A percentile compares a stretch with the other conserved stretches of the same genome.
Conservation (phyloP, 64 coral and sea anemone genomes). For the Stichodactyla mertensii region DNA sequence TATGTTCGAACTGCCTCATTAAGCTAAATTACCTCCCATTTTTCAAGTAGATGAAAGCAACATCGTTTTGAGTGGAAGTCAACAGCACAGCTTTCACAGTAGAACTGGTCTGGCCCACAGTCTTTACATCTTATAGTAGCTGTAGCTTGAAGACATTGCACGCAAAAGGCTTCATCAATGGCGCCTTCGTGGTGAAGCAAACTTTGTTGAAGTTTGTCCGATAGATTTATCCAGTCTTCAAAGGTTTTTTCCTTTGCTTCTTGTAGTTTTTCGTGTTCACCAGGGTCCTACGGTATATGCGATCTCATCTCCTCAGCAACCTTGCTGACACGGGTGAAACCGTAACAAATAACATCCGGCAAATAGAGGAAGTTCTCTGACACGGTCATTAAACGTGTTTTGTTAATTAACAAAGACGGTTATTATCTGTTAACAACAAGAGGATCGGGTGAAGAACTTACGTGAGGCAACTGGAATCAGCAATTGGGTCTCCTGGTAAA, state of each 20-base stretch:
- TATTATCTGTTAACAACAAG: slow-evolving; percentile 12
- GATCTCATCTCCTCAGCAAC: no score
- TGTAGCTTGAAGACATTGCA: background rate
- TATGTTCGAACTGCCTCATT: no score
- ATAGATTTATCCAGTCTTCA: background rate
- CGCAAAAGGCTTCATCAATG: background rate
- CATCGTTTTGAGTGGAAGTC: background rate
- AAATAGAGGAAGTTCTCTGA: no score
- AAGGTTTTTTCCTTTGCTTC: no score
- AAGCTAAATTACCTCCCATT: background rate
- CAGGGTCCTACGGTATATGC: no score
- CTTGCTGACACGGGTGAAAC: no score
- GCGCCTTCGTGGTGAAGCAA: background rate
- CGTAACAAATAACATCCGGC: no score
- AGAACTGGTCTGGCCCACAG: slow-evolving; percentile 16
- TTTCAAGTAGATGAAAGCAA: slow-evolving; percentile 12
- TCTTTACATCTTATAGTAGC: slow-evolving; percentile 4
- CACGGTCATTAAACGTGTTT: no score
- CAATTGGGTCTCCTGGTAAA: no score
- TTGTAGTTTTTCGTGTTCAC: no score
- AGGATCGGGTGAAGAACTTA: slow-evolving; percentile 29
- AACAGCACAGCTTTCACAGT: slow-evolving; percentile 12
- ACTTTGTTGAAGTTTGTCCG: background rate
- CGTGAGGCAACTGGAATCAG: no score
- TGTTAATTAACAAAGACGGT: slow-evolving; percentile 20